Base-by-base conservation (phyloP, 1,140 invertebrate species). In the Megalonaias nervosa region DNA sequence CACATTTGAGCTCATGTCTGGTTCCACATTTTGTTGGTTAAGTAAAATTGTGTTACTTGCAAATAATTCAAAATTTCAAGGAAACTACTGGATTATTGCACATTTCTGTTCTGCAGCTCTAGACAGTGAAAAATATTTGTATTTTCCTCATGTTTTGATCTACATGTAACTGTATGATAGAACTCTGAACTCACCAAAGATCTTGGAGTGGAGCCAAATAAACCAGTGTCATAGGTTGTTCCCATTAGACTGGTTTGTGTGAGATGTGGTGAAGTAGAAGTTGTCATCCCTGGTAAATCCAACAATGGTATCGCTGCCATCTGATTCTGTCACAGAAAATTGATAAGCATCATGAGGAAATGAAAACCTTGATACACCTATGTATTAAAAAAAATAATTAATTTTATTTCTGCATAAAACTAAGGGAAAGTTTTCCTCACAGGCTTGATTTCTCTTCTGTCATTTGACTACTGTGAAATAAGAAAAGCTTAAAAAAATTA, bases 181-280 rank as follows among this genome's bases (percentile, higher is more conserved):
- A 60, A 58, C n/a, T 23, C 56, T n/a, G 48, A 31, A 60, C 74
- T 62, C 75, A 84, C 80, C 82, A 84, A 81, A 64, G 79, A 67
- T 74, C 82, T 80, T 6, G 82, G 82, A 26, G 82, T 82, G 38
- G 75, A 65, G 61, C 74, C 58, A 70, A 75, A 74, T 72, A 79
- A 58, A 60, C 74, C 70, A 81, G 77, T 67, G 67, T 79, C 58
- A 66, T 70, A 21, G 65, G 77, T 9, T 60, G 69, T 48, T 56
- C 71, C 65, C 9, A 70, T 77, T 66, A 73, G 73, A 64, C 67
- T 78, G 5, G 65, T 78, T 59, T 55, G 67, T 19, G n/a, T 67
- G 16, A 21, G 75, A 14, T 77, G 21, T 2, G 70, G 70, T 23
- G 82, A 80, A 5, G 78, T 78, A 21, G 74, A 55, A 19, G 69